Evolutionary conservation across 2,888 invertebrate species (phyloP), one percentile per base, ranked within the genome.

Genomic region (Oxyscelio sp.): DNA sequence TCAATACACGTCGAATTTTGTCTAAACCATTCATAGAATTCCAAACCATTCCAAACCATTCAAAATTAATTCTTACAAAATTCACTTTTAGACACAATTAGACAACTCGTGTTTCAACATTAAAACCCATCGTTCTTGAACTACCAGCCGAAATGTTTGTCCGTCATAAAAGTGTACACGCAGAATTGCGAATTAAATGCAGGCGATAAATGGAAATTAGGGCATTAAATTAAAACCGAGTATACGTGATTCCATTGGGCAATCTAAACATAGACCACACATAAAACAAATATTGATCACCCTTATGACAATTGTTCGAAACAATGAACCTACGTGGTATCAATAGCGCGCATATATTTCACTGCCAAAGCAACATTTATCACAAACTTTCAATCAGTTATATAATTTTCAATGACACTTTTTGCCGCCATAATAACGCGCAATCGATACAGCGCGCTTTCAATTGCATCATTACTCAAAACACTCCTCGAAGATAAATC

Each of bases 401-500:
- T 19, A 19, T 19, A 45, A 19, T 40, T 45, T 17, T 45, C 45
- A 45, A 45, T 45, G 45, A 19, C 45, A 45, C 19, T 9, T 45
- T 45, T 45, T 45, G 9, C 0, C 8, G 2, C 4, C 2, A 43
- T 15, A 43, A 43, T 43, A 17, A 43, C 15, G 43, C n/a, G 15
- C 19, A 13, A 45, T 45, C 19, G 19, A 45, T 45, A 19, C 17
- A 45, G 19, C 13, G 45, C 19, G 17, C 45, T 45, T 19, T 45
- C 45, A 8, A 45, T 5, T 45, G 19, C 45, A 19, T 17, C 45
- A 19, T 45, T 19, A 19, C 45, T 45, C 19, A 19, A 19, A 45
- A 45, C 45, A 40, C 40, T 9, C 11, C 8, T 17, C 43, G 43
- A 43, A n/a, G n/a, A 65, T 65, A 38, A 65, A 65, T 21, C 34